These are phyloP conservation scores for Drosophila paramelanica DNA, from an alignment of 2,888 invertebrate species.

Conservation along the genomic window DNA sequence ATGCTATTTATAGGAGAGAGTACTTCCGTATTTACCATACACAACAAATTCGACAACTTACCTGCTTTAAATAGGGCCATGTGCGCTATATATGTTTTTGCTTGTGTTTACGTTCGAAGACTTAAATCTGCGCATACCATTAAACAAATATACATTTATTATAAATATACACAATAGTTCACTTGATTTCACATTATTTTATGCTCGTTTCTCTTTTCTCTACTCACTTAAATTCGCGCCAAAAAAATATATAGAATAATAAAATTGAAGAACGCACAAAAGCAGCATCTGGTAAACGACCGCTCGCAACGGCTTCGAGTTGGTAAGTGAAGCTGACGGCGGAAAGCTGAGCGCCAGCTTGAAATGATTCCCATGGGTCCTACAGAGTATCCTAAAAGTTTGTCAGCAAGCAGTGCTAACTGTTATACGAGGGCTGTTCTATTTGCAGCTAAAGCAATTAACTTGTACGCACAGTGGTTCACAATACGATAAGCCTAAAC, in stretches of 20 bases:
- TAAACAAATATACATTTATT: conserved; percentile 2
- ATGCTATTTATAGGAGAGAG: conserved; percentile 22
- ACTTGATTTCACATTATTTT: conserved; percentile 12
- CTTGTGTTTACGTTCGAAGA: conserved; percentile 14
- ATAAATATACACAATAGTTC: conserved; percentile 1
- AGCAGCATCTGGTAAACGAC: conserved; percentile 13
- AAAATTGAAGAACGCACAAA: not conserved
- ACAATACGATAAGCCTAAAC: not conserved
- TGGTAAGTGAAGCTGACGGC: conserved; percentile 38
- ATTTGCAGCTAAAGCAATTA: not conserved
- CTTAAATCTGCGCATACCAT: conserved; percentile 8
- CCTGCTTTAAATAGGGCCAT: conserved; percentile 25
- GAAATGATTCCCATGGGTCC: conserved; percentile 11
- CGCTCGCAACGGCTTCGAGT: conserved; percentile 49
- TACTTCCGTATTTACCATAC: conserved; percentile 3
- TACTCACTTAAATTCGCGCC: conserved; percentile 23
- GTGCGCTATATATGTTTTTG: conserved; percentile 2
- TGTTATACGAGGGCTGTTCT: conserved; percentile 34
- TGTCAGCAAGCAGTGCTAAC: conserved; percentile 43
- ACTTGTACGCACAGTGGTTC: conserved; percentile 9
- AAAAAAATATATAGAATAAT: conserved; percentile 17
- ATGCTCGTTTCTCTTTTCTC: not conserved
- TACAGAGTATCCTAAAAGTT: conserved; percentile 11
- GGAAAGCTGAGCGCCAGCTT: conserved; percentile 20
- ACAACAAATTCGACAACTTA: conserved; percentile 13